These are phyloP conservation scores for Palythoa grandis DNA, from an alignment of 92 coral and sea anemone genomes.

Conservation along the genomic window DNA sequence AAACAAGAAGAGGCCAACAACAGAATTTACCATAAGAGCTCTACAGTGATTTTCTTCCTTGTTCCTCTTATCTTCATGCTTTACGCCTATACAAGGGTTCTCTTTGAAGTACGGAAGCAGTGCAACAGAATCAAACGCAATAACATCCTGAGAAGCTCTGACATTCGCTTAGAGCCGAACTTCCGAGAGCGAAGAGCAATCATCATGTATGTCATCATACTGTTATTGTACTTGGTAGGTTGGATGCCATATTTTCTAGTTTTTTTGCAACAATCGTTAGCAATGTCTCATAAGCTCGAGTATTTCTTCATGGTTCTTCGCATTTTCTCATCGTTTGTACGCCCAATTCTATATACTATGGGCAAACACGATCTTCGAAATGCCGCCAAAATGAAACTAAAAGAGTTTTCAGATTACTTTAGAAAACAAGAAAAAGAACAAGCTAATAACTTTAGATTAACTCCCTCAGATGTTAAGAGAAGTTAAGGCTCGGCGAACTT, in stretches of 20 bases:
- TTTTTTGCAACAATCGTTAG: conserved; percentile 22
- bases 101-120: conserved; percentile 14
- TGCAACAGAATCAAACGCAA: conserved; percentile 1
- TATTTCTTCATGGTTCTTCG: conserved; percentile 18
- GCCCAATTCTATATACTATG: conserved; percentile 30
- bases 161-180: background rate
- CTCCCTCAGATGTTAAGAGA: background rate
- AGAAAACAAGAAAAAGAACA: background rate
- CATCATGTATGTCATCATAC: conserved; percentile 18
- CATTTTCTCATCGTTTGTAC: conserved; percentile 29
- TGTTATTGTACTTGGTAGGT: background rate
- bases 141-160: background rate
- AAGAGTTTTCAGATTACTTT: background rate
- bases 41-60: conserved; percentile 1
- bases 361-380: conserved; percentile 39
- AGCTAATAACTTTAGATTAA: too few species aligned
- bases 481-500: too few species aligned
- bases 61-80: conserved; percentile 27
- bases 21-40: conserved; percentile 19
- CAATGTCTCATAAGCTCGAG: conserved; percentile 16
- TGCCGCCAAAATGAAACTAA: background rate
- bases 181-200: conserved; percentile 10
- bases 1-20: conserved; percentile 26
- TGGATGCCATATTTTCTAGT: conserved; percentile 34
- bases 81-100: conserved; percentile 27